A percentile compares a stretch with the other conserved stretches of the same genome.
Evolutionary conservation across 2,797 vertebrate species (phyloP).

Genomic region (Sphenopsis melanotis): DNA sequence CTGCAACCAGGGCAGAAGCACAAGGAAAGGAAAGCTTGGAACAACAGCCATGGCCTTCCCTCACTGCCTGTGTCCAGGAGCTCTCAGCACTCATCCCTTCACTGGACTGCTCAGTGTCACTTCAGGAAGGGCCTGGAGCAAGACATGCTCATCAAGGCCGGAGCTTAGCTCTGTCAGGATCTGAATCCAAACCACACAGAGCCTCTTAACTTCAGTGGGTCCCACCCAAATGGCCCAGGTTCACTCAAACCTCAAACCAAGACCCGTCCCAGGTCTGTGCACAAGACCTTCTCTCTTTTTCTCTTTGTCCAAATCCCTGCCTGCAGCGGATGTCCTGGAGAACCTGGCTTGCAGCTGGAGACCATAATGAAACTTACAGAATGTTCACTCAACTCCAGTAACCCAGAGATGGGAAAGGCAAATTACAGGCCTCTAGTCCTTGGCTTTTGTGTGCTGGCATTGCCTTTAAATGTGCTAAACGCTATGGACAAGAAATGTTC

Average conservation of each 20-base stretch:
- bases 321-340: background rate
- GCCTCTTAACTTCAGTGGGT: background rate
- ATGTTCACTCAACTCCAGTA: background rate
- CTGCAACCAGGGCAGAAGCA: background rate
- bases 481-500: background rate
- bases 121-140: background rate
- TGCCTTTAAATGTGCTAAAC: background rate
- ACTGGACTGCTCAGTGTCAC: background rate
- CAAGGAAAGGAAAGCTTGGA: background rate
- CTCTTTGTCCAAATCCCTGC: background rate
- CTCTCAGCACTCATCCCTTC: background rate
- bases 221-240: constrained; percentile 46
- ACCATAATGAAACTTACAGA: constrained; percentile 5
- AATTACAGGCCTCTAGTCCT: background rate
- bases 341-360: background rate
- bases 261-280: background rate
- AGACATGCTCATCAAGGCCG: rapidly evolving
- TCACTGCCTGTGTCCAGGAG: background rate
- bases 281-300: background rate
- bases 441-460: background rate
- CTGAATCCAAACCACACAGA: constrained; percentile 40
- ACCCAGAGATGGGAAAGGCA: background rate
- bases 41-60: background rate
- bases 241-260: background rate
- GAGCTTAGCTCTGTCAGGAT: background rate